Evolutionary conservation across 2,888 invertebrate species (phyloP), one percentile per base, ranked within the genome.

Genomic region (Himalopsyche kuldschensis): DNA sequence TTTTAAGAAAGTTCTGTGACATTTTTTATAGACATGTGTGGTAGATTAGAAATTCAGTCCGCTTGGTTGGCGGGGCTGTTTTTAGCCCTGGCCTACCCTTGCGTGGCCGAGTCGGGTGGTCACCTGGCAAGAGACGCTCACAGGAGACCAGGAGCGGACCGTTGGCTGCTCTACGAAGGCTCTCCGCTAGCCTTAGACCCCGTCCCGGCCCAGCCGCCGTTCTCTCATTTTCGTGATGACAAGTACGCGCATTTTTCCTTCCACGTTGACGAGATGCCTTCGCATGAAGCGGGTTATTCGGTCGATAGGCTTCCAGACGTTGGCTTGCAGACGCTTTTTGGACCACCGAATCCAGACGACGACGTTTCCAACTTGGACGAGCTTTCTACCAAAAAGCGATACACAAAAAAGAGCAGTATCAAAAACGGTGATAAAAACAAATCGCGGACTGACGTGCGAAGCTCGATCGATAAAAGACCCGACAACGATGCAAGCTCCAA

Each of bases 41-140:
- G 80, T 77, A 84, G 82, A 80, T 27, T 84, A 84, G 82, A 77
- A 24, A 78, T 84, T 84, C 84, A 90, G 88, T 89, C 91, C 88
- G 89, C 90, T 87, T 89, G 90, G 88, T 90, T 90, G 89, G 78
- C 85, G 87, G 90, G 90, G 88, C 89, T 91, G 88, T 90, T 90
- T 84, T 82, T 88, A 90, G 88, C 83, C n/a, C 46, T 84, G 83
- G 85, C 86, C 79, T 69, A 79, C 77, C 84, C 84, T 41, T 32
- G 81, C 82, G 78, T 82, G 88, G 87, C 90, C 89, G 85, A 88
- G 89, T 85, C 90, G 87, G 89, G 89, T 90, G 90, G 90, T 80
- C 90, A 84, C 78, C 80, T 82, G 87, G 90, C 86, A 86, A 89
- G 84, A 89, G 89, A 85, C 84, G 91, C 91, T 87, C 87, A 86